Base-by-base conservation (phyloP, 2,888 invertebrate genomes). In the Hylaea fasciaria region DNA sequence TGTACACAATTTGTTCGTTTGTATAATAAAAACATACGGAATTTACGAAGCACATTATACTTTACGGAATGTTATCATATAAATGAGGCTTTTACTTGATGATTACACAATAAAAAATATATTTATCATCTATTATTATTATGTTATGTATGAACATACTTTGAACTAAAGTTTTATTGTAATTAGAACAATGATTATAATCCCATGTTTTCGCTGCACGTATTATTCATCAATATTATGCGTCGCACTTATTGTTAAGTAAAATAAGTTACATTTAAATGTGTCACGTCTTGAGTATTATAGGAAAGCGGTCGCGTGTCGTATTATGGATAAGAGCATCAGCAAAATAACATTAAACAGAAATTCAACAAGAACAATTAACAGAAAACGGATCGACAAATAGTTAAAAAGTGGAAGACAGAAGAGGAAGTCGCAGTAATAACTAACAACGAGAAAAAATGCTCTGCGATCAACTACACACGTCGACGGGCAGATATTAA, bases 1-100 rank as follows among this genome's bases (percentile, higher is more conserved):
- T 81, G 77, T 81, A 79, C 76, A 74, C 57, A 57, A 64, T 64
- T 51, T 40, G 13, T 37, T 37, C 12, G 35, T 57, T 66, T 59
- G 37, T 63, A 62, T 49, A n/a, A n/a, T n/a, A 59, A 60, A 63
- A 41, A 54, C 45, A 43, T 47, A 56, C 55, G 57, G 57, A 58
- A 62, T 62, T 65, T 64, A 64, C 47, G 56, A 64, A 64, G 65
- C 63, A 67, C 22, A 14, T 51, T 52, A n/a, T n/a, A 16, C 22
- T 63, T 57, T 45, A 48, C 28, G 57, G 65, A 68, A 68, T 62
- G 54, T 46, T 40, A 35, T 50, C 49, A 43, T 49, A 56, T 52
- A 60, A 57, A 57, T 53, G 69, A 73, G 70, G 73, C 72, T 66
- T 70, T 64, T 65, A 53, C 17, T 55, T 54, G 5, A 40, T 40